These are phyloP conservation scores for Puntigrus tetrazona DNA, from an alignment of 2,113 vertebrate species.

Conservation along the genomic window DNA sequence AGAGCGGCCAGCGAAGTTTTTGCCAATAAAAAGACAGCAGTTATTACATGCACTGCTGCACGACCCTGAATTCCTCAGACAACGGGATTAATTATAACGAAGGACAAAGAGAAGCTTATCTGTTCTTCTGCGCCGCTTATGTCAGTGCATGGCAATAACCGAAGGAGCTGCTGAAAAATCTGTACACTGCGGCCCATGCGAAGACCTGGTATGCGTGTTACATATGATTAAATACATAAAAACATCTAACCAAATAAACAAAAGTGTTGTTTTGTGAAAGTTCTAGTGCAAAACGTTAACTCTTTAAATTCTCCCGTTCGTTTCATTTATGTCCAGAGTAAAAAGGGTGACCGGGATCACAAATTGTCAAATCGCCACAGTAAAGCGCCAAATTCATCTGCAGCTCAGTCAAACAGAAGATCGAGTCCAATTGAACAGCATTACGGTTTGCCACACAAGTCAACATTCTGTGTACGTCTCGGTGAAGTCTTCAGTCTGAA, in stretches of 20 bases:
- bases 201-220: background rate
- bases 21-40: slow-evolving; percentile 57
- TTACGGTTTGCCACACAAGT: slow-evolving; percentile 28
- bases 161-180: background rate
- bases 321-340: background rate
- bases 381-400: background rate
- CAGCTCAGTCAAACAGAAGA: background rate
- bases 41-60: slow-evolving; percentile 64
- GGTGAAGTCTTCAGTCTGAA: slow-evolving; percentile 20
- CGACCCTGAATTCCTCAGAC: slow-evolving; percentile 63
- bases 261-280: background rate
- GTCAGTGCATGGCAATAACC: slow-evolving; percentile 9
- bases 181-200: background rate
- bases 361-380: background rate
- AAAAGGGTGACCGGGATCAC: background rate
- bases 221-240: background rate
- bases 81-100: slow-evolving; percentile 65
- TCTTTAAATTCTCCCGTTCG: background rate
- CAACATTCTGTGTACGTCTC: slow-evolving; percentile 27
- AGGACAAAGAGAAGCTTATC: slow-evolving; percentile 51
- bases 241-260: background rate
- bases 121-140: slow-evolving; percentile 14
- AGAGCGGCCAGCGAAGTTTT: slow-evolving; percentile 47
- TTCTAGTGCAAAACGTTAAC: background rate
- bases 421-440: background rate